A percentile compares a stretch with the other conserved stretches of the same genome.
These are phyloP conservation scores for Hydrolagus affinis DNA, from an alignment of 2,113 vertebrate genomes.

Conservation along the genomic window DNA sequence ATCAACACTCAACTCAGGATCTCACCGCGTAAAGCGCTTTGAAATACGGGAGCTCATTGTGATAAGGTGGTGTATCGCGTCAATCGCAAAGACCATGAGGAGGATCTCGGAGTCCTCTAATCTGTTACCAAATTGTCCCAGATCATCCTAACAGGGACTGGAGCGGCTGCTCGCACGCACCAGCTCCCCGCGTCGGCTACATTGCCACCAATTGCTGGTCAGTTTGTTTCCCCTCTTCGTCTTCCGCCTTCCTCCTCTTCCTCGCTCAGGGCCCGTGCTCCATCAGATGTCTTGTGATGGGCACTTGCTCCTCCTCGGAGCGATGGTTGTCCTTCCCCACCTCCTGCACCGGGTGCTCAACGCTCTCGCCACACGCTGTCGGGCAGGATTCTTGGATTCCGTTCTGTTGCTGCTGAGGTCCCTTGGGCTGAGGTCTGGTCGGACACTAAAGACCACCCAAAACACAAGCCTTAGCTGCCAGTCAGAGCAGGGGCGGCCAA, in stretches of 20 bases:
- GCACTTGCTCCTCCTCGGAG: not conserved
- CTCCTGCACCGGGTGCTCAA: not conserved
- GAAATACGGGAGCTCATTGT: too few species aligned
- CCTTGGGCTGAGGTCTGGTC: not conserved
- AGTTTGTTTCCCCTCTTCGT: too few species aligned
- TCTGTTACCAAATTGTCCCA: too few species aligned
- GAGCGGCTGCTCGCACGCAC: not conserved
- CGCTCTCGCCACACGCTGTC: not conserved
- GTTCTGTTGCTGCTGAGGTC: not conserved
- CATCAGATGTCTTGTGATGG: not conserved
- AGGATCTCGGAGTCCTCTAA: too few species aligned
- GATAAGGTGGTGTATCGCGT: too few species aligned
- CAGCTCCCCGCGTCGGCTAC: not conserved
- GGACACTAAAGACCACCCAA: not conserved
- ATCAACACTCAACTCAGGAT: too few species aligned
- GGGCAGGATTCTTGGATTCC: not conserved
- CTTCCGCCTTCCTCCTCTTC: too few species aligned
- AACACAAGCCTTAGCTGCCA: not conserved
- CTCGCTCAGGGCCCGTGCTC: not conserved
- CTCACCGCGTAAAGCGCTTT: too few species aligned
- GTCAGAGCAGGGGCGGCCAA: too few species aligned
- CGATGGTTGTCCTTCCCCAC: constrained; percentile 1
- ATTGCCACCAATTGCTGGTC: not conserved
- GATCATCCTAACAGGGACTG: too few species aligned
- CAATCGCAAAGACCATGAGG: too few species aligned